Conservation (phyloP, 2,113 vertebrate genomes). For the Chaetodon trifascialis region DNA sequence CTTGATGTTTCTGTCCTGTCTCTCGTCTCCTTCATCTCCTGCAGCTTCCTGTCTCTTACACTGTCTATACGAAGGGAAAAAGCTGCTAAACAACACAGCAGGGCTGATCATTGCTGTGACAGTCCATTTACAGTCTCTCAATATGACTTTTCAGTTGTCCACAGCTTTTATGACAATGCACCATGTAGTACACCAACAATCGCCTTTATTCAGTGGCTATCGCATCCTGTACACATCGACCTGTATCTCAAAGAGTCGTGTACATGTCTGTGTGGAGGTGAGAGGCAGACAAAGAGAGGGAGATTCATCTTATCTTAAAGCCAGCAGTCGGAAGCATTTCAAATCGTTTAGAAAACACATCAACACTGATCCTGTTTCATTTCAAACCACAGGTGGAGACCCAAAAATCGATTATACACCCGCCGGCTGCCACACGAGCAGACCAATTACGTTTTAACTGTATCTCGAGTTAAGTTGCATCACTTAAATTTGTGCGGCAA, state of each 20-base stretch:
- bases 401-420: conserved; percentile 37
- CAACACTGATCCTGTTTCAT: background rate
- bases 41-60: conserved; percentile 8
- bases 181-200: conserved; percentile 7
- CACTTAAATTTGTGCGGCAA: conserved; percentile 15
- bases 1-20: conserved; percentile 21
- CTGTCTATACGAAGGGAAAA: conserved; percentile 3
- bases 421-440: conserved; percentile 8
- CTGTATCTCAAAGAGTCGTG: conserved; percentile 1
- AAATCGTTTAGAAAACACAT: conserved; percentile 28
- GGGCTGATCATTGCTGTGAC: background rate
- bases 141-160: conserved; percentile 9
- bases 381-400: conserved; percentile 22
- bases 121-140: conserved; percentile 23
- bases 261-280: conserved; percentile 4
- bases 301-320: conserved; percentile 32
- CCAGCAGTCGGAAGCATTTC: conserved; percentile 11
- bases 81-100: background rate
- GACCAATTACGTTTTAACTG: conserved; percentile 17
- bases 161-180: conserved; percentile 18
- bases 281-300: background rate
- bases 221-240: conserved; percentile 23
- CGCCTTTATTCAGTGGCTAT: conserved; percentile 21
- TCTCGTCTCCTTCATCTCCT: conserved; percentile 24
- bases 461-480: conserved; percentile 25